Conservation (phyloP, 2,888 invertebrate genomes). For the Matsumyia berberina region DNA sequence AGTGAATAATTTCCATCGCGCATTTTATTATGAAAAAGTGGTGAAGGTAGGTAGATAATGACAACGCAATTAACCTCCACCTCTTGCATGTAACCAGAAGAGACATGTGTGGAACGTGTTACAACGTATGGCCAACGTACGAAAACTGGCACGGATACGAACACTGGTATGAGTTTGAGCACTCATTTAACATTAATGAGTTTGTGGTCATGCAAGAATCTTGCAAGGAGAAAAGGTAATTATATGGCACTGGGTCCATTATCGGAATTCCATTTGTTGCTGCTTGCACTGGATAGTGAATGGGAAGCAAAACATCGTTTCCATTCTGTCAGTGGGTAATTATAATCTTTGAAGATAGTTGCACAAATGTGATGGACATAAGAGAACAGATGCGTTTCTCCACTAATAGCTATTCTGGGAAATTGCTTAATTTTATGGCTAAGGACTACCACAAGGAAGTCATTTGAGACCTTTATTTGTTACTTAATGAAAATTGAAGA, state of each 20-base stretch:
- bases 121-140: too few relatives aligned
- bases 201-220: conserved; percentile 16
- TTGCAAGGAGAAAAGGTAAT: neutral
- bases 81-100: neutral
- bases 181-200: conserved; percentile 24
- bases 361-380: too few relatives aligned
- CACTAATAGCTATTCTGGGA: too few relatives aligned
- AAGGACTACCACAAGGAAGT: too few relatives aligned
- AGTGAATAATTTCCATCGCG: conserved; percentile 20
- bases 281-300: neutral
- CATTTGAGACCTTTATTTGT: too few relatives aligned
- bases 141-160: too few relatives aligned
- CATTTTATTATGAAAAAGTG: neutral
- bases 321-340: neutral
- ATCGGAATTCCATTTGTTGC: conserved; percentile 15
- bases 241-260: conserved; percentile 27
- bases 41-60: neutral
- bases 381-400: too few relatives aligned
- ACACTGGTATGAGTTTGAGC: neutral
- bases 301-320: neutral
- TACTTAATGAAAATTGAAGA: too few relatives aligned
- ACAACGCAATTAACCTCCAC: conserved; percentile 23
- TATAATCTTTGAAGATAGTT: neutral
- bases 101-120: neutral
- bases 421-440: too few relatives aligned